Evolutionary conservation across 2,113 vertebrate species (phyloP), one percentile per base, ranked within the genome.

Genomic region (Trogon surrucura): DNA sequence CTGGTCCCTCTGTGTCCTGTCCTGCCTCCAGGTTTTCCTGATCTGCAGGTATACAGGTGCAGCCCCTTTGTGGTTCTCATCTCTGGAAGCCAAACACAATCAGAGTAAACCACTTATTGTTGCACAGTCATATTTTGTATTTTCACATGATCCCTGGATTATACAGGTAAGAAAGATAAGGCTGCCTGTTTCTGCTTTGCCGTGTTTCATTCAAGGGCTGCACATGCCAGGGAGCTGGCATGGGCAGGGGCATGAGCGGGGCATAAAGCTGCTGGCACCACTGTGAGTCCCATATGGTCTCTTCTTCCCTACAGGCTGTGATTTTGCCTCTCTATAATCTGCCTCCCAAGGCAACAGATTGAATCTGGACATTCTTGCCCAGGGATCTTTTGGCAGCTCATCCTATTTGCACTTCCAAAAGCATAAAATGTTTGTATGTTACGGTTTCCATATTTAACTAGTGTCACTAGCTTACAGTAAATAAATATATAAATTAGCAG

Each of bases 311-410:
- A 29, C 80, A 79, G 84, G 65, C 91, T 93, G 32, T 64, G 65
- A 67, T 71, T 91, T 45, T 88, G 61, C 73, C 80, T 95, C 57
- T 53, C 38, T 78, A 45, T 79, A 81, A 71, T 81, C 73, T 87
- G 65, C 82, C 50, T 95, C 82, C 38, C 53, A 84, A 95, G 83
- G 86, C 60, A 88, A 84, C 95, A 95, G 89, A 93, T 75, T 91
- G 80, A 92, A 88, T 79, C 53, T 85, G 95, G 89, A 79, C 80
- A 84, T 72, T 94, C 84, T 93, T 96, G 82, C 89, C 93, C 64
- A 60, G 67, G 60, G 85, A 78, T 94, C 71, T 95, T 91, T 71
- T 96, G 93, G 94, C 93, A 96, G 32, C 14, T 83, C 22, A 38
- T 57, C 29, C 56, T 80, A 47, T 78, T 70, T 78, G 71, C 56